Base-by-base conservation (phyloP, 2,113 vertebrate genomes). In the Pterophyllum scalare region DNA sequence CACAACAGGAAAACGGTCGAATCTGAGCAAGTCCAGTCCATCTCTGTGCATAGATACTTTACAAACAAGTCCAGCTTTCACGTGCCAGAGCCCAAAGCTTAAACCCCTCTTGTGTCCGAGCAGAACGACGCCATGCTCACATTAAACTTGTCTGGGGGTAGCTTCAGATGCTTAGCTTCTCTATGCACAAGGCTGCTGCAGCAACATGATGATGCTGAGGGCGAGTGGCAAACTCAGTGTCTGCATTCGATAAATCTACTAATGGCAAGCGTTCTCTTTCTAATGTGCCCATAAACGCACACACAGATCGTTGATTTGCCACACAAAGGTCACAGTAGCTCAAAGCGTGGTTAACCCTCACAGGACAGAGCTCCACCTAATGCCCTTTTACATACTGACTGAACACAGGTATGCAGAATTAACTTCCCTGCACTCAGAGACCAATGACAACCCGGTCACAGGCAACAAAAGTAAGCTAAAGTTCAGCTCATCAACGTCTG, bases 321-420 rank as follows among this genome's bases (percentile, higher is more conserved):
- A 59, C 60, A 83, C 65, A 84, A 85, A 89, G 87, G 88, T 92
- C 89, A 91, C 20, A 84, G 87, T 88, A 90, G 75, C 80, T 89
- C 64, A 75, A 61, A 81, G 40, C 82, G 35, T 57, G 49, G 75
- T 90, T 75, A 89, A 89, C 81, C 64, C 75, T 89, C 24, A 57
- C 80, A 72, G 80, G 26, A 22, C 81, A 22, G 28, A 40, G 26
- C 67, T 54, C 26, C 67, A 72, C 59, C 54, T 61, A 52, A 67
- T 72, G 43, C 40, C 43, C 64, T 79, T 59, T 76, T 40, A 79
- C 72, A 80, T 70, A 75, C 56, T 52, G 17, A 43, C 52, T 20
- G 59, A 59, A 24, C 31, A 2, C 79, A 77, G 31, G 67, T 77
- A 65, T 17, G 64, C 59, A 76, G 22, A 80, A 10, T 76, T 85